Base-by-base conservation (phyloP, 2,888 invertebrate genomes). In the Drosophila mimetica region DNA sequence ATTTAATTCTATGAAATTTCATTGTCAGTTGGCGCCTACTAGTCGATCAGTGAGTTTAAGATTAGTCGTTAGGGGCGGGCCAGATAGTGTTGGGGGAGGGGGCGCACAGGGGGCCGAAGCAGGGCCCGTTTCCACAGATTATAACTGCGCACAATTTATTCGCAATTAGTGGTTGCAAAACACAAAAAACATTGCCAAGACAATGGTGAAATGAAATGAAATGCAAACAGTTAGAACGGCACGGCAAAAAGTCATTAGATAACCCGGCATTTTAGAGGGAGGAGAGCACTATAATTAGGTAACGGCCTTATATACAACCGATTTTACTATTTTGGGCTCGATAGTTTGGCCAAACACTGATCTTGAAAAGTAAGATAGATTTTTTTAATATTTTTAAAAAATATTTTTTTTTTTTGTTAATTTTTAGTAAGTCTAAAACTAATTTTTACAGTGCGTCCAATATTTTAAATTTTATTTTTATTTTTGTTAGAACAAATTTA, bases 141-240 rank as follows among this genome's bases (percentile, higher is more conserved):
- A 54, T 46, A 78, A 81, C 85, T 80, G 80, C 80, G 80, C 80
- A 86, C 65, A 65, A 52, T 74, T 59, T 71, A 66, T 47, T 65
- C 18, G 70, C 77, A 78, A 76, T 72, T 64, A 81, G 74, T 61
- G 46, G 71, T 60, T 75, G 66, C 71, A 75, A 66, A 54, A 67
- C 41, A 41, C 30, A 60, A 42, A 60, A 60, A 60, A 61, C 60
- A 61, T 22, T 34, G 55, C 60, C 59, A 70, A 71, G 70, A 79
- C 61, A 85, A 82, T 63, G 64, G 67, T 75, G 71, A 37, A 42
- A 41, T 32, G 44, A 81, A 50, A 65, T 63, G 71, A 70, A 70
- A 70, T 48, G 71, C 71, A 71, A 71, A 71, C 71, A 71, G 60
- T 67, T 67, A 47, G 67, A 55, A 54, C 37, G 30, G 44, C 70